Evolutionary conservation across 2,888 invertebrate genomes (phyloP), one percentile per base, ranked within the genome.

Genomic region (Dicycla oo): DNA sequence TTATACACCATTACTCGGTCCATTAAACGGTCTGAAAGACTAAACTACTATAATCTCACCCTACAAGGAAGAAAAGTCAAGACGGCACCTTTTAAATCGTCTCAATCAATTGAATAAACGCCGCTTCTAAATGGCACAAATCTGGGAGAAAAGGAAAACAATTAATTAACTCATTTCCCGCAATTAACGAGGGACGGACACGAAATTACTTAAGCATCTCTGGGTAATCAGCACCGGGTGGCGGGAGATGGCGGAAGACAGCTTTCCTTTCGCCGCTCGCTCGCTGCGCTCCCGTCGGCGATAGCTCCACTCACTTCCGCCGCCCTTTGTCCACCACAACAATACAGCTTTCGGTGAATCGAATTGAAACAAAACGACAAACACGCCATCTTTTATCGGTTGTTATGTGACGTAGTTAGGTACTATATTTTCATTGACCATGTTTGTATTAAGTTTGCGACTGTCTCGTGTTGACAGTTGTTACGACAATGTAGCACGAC

Each of bases 141-240:
- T 91, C 90, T 89, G 86, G 88, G 89, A 89, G 88, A 90, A 92
- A 93, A 94, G 93, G 93, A 94, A 94, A 94, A 93, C 93, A 93
- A 94, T 94, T 93, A 94, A 94, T 94, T 92, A 91, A 91, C 89
- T 91, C 88, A 93, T 94, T 95, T 94, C 93, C 94, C 91, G 89
- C 92, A 93, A 94, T 95, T 94, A 95, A 89, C 92, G 89, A 89
- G 90, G 91, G 91, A 90, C 93, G 90, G 93, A 91, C 92, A 91
- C 89, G 86, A 90, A 93, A 93, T 94, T 93, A 94, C 92, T 93
- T 90, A 90, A 93, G 90, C 91, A 93, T 93, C 93, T 93, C 90
- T 88, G 89, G 91, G 89, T 90, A 93, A 94, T 94, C 92, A 89
- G 84, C 82, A 79, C 77, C 71, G 83, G 75, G 70, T 20, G 80